Conservation (phyloP, 2,113 vertebrate species). For the Geococcyx californianus region DNA sequence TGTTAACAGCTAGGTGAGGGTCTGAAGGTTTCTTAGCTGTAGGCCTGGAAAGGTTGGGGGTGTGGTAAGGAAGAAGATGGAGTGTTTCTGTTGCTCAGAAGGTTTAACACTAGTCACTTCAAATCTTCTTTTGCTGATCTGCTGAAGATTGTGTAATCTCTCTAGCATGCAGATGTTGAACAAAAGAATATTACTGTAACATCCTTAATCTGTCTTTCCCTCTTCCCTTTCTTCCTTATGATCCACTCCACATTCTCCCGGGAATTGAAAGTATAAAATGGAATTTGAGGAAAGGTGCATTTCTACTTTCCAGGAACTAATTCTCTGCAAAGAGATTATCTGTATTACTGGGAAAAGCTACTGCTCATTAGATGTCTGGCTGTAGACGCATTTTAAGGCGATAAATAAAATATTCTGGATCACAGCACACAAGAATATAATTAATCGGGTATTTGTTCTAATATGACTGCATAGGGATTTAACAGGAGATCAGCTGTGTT, state of each 20-base stretch:
- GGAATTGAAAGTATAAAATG: slow-evolving; percentile 82
- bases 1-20: not conserved
- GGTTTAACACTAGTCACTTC: slow-evolving; percentile 78
- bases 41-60: not conserved
- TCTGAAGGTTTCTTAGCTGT: not conserved
- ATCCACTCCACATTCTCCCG: slow-evolving; percentile 73
- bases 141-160: slow-evolving; percentile 87
- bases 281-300: slow-evolving; percentile 85
- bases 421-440: slow-evolving; percentile 21
- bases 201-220: slow-evolving; percentile 83
- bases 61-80: not conserved
- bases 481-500: slow-evolving; percentile 23
- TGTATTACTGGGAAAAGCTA: slow-evolving; percentile 76
- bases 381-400: slow-evolving; percentile 3
- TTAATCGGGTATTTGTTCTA: slow-evolving; percentile 44
- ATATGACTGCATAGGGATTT: slow-evolving; percentile 22
- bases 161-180: slow-evolving; percentile 81
- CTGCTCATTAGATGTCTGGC: slow-evolving; percentile 55
- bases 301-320: slow-evolving; percentile 79
- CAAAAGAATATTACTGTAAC: slow-evolving; percentile 88
- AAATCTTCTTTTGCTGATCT: slow-evolving; percentile 84
- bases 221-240: slow-evolving; percentile 27
- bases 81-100: slow-evolving; percentile 67
- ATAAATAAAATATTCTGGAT: slow-evolving; percentile 55
- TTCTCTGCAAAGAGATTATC: slow-evolving; percentile 75